Base-by-base conservation (phyloP, 2,797 vertebrate species). In the Eutrigla gurnardus region DNA sequence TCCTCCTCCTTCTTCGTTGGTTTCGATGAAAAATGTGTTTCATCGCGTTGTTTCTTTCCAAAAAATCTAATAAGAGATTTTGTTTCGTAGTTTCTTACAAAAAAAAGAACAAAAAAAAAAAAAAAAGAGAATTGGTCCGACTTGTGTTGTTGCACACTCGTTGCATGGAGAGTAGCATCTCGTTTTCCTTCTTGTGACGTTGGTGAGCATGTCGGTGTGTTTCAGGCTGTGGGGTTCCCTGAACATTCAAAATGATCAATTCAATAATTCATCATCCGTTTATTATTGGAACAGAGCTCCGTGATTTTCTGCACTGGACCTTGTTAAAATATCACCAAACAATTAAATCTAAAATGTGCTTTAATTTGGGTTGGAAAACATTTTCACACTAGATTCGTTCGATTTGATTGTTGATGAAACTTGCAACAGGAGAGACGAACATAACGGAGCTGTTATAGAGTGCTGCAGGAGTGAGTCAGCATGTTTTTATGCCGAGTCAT, bases 101-200 rank as follows among this genome's bases (percentile, higher is more conserved):
- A 80, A 53, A 63, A 11, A 32, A 25, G 25, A 25, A 42, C 39
- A 79, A 74, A 78, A 74, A 42, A 58, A 79, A 74, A 78, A 74
- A 66, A 72, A 61, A 70, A 37, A 42, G 75, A 69, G 57, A 75
- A 9, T 60, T 82, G 91, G 81, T 89, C 88, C 92, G 84, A 77
- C 73, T 88, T 90, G 92, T 94, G 92, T 93, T 94, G 92, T 25
- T 94, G 91, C 86, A 88, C 90, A 89, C 87, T 87, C 87, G 91
- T 95, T 94, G 94, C 94, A 95, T 95, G 94, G 93, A 94, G 91
- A 85, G 90, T 93, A 83, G 82, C 82, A 78, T 88, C 84, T 82
- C 89, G 83, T 93, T 88, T 89, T 87, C 25, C 86, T 78, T 89
- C 49, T 92, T 71, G 90, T 94, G 89, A 88, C 57, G 86, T 92